Base-by-base conservation (phyloP, 2,113 vertebrate genomes). In the Melanerpes formicivorus region DNA sequence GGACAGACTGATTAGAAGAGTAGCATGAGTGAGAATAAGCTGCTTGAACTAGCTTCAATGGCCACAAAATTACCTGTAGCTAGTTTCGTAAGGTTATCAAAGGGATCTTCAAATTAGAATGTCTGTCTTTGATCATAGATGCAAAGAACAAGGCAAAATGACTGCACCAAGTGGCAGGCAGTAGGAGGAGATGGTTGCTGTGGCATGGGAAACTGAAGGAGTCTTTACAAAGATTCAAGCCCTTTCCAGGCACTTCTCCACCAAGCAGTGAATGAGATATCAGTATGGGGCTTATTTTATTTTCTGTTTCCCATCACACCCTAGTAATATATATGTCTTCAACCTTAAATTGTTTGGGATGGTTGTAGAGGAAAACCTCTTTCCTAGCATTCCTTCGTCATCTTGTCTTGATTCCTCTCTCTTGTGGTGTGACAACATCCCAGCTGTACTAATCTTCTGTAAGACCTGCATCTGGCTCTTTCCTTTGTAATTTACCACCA, bases 11-110 rank as follows among this genome's bases (percentile, higher is more conserved):
- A 94, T 95, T 93, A 93, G 66, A 75, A 81, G 88, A 92, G 90
- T 6, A 86, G 71, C 80, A 78, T 76, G 66, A 76, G 66, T 72
- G 80, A 88, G 86, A 84, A 90, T 50, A 88, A 93, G 80, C 70
- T 92, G 63, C 71, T 93, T 87, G 83, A 96, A 76, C 80, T 62
- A 46, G 55, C 87, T 92, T 94, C 94, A 93, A 94, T 90, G 89
- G 76, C 58, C 72, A 72, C 82, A 90, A 92, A 91, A 75, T 86
- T 80, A 95, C 93, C 93, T 93, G 65, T 89, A 93, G 79, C 62
- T 89, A 34, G 26, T 67, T 92, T 72, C 79, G 86, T 52, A 74
- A 80, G 90, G 85, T 93, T 92, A 90, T 90, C 96, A 94, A 81
- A 92, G 89, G 78, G 50, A 71, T 78, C 73, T n/a, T 90, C 82